Conservation (phyloP, 2,888 invertebrate species). For the Syrphus vitripennis region DNA sequence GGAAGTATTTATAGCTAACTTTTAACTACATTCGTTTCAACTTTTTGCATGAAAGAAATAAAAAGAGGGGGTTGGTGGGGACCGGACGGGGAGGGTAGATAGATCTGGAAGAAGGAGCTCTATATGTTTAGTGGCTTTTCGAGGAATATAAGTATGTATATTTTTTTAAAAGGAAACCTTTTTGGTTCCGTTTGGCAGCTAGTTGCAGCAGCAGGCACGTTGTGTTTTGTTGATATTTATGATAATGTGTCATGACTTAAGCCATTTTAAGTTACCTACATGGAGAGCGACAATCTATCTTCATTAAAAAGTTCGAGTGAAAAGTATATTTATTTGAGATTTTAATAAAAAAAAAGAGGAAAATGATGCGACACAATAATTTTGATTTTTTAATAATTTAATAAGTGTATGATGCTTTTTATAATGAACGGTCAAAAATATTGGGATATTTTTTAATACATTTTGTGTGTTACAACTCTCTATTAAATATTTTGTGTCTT, state of each 20-base stretch:
- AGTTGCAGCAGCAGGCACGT: neutral
- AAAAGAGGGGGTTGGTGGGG: neutral
- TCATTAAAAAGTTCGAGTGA: neutral
- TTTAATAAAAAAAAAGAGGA: neutral
- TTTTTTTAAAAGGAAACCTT: neutral
- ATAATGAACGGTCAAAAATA: no score
- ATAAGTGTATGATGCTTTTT: no score
- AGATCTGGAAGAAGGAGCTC: neutral
- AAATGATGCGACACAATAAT: no score
- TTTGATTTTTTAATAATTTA: neutral
- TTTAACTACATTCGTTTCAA: conserved; percentile 13
- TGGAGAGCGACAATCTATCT: neutral
- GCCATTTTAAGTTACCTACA: neutral
- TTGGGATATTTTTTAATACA: no score
- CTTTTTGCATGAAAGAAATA: neutral
- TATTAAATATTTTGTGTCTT: no score
- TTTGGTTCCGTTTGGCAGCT: neutral
- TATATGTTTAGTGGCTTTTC: neutral
- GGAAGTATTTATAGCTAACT: conserved; percentile 40
- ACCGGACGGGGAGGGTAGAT: no score
- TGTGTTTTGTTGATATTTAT: neutral
- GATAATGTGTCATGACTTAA: neutral
- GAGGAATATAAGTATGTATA: neutral
- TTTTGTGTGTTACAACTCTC: no score
- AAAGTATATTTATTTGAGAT: neutral